Conservation (phyloP, 2,888 invertebrate genomes). For the Cataglyphis albicans region DNA sequence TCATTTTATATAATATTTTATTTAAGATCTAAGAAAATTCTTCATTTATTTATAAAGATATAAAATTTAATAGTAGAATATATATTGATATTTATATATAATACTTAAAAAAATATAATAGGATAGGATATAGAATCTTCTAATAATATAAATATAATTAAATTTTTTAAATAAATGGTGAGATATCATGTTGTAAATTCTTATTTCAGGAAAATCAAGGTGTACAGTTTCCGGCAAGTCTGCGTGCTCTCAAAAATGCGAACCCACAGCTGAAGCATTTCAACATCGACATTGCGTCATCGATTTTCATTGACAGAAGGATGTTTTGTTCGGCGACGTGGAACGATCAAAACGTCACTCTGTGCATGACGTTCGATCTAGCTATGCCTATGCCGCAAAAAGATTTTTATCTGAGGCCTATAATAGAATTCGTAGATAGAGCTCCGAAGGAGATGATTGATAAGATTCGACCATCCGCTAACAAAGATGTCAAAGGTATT, state of each 20-base stretch:
- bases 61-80: not conserved
- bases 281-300: constrained; percentile 86
- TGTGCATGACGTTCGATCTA: constrained; percentile 88
- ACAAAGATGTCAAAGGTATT: constrained; percentile 90
- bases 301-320: constrained; percentile 89
- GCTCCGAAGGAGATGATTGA: constrained; percentile 90
- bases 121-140: not conserved
- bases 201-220: constrained; percentile 89
- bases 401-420: constrained; percentile 90
- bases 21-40: not conserved
- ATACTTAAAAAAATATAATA: not conserved
- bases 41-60: not conserved
- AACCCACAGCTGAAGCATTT: constrained; percentile 93
- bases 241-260: constrained; percentile 91
- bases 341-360: constrained; percentile 87
- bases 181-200: not conserved
- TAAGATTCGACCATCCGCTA: constrained; percentile 87
- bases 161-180: not conserved
- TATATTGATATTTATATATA: not conserved
- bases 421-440: constrained; percentile 93
- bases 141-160: too few species aligned
- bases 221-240: constrained; percentile 89
- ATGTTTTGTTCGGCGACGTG: constrained; percentile 92
- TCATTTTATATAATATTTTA: not conserved
- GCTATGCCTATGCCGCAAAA: constrained; percentile 88